phyloP scores from a whole-genome alignment of 1,140 invertebrate genomes.

The Drosophila asahinai region DNA sequence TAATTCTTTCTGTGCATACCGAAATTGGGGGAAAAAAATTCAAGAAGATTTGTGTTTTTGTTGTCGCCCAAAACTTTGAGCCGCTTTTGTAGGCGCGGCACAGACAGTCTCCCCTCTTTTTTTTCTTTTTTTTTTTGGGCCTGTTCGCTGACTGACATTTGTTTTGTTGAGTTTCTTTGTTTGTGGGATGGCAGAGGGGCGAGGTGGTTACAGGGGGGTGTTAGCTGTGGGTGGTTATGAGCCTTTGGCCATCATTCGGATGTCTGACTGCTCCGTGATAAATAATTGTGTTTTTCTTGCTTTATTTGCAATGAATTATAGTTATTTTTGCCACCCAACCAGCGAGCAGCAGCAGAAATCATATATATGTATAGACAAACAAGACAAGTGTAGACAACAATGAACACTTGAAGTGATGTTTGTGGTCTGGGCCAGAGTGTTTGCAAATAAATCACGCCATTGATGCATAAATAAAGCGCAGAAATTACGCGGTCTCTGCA shows the following conservation, averaged over 20 bases:
- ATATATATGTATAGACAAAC: slow-evolving; percentile 40
- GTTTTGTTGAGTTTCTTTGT: slow-evolving; percentile 63
- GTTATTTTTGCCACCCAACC: slow-evolving; percentile 54
- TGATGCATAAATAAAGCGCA: slow-evolving; percentile 74
- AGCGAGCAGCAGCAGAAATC: slow-evolving; percentile 29
- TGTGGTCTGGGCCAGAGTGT: slow-evolving; percentile 59
- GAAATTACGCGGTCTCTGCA: slow-evolving; percentile 75
- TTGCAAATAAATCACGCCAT: slow-evolving; percentile 74
- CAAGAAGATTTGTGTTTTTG: slow-evolving; percentile 62
- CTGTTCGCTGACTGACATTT: slow-evolving; percentile 71
- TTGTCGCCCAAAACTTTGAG: slow-evolving; percentile 64
- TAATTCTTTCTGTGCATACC: slow-evolving; percentile 7
- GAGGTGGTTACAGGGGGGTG: neutral
- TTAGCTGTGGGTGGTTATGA: slow-evolving; percentile 11
- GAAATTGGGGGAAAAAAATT: slow-evolving; percentile 20
- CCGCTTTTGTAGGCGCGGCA: slow-evolving; percentile 64
- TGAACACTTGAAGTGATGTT: slow-evolving; percentile 76
- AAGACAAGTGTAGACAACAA: slow-evolving; percentile 73
- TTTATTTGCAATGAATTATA: slow-evolving; percentile 83
- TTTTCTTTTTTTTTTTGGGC: slow-evolving; percentile 19
- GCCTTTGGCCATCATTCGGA: slow-evolving; percentile 39
- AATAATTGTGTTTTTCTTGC: slow-evolving; percentile 77
- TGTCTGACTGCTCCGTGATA: slow-evolving; percentile 67
- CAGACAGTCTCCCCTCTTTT: slow-evolving; percentile 27
- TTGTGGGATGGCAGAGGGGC: neutral